phyloP scores from a whole-genome alignment of 2,797 vertebrate species.

The Arrhamphus sclerolepis region DNA sequence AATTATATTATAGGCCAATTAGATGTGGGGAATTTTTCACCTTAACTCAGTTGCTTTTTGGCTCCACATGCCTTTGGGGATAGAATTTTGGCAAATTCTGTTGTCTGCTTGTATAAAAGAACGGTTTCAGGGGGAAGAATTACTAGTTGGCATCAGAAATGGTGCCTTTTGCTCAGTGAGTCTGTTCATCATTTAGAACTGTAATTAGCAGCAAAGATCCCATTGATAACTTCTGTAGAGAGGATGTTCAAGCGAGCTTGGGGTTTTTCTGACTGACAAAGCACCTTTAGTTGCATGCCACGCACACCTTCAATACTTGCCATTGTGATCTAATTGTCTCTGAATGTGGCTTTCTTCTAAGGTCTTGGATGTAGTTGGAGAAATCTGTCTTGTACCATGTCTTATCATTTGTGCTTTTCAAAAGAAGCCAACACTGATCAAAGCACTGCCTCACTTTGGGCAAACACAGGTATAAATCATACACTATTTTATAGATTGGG shows the following conservation, averaged over 20 bases:
- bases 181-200: constrained; percentile 30
- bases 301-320: not conserved
- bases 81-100: constrained; percentile 7
- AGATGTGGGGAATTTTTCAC: not conserved
- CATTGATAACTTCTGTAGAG: constrained; percentile 35
- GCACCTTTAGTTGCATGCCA: constrained; percentile 11
- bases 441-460: too few relatives aligned
- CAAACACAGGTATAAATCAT: too few relatives aligned
- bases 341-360: constrained; percentile 4
- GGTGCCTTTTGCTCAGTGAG: constrained; percentile 18
- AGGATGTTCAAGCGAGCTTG: constrained; percentile 31
- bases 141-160: constrained; percentile 28
- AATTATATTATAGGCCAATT: constrained; percentile 2
- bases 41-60: not conserved
- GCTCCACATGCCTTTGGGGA: not conserved
- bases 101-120: constrained; percentile 15
- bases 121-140: not conserved
- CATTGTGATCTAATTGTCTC: constrained; percentile 9
- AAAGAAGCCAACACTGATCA: too few relatives aligned
- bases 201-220: constrained; percentile 29
- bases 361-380: not conserved
- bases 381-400: not conserved
- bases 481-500: too few relatives aligned
- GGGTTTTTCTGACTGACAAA: constrained; percentile 34
- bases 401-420: too few relatives aligned